Evolutionary conservation across 2,888 invertebrate genomes (phyloP).

Genomic region (Lymantria dispar): DNA sequence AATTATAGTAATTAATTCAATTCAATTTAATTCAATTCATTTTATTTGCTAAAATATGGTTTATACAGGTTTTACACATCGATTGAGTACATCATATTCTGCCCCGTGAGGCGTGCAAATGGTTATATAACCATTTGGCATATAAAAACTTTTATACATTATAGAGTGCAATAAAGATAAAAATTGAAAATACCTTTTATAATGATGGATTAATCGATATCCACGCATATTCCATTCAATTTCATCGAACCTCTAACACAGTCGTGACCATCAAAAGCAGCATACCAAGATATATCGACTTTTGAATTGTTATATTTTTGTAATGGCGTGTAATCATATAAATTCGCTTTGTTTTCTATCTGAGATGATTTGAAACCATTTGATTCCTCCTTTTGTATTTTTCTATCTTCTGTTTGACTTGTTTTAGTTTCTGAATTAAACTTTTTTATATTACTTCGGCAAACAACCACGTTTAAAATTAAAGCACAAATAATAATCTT

Average conservation of each 20-base stretch:
- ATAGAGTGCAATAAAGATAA: no score
- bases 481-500: conserved; percentile 1
- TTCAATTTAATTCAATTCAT: no score
- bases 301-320: no score
- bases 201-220: conserved; percentile 3
- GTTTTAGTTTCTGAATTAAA: not conserved
- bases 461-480: not conserved
- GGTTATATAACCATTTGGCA: no score
- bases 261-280: conserved; percentile 5
- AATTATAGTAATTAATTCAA: no score
- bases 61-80: no score
- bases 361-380: not conserved
- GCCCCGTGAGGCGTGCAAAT: no score
- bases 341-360: not conserved
- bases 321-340: not conserved
- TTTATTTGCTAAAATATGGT: no score
- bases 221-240: conserved; percentile 13
- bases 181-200: no score
- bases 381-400: not conserved
- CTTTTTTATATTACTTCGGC: not conserved
- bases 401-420: not conserved
- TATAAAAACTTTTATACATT: no score
- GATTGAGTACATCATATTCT: no score
- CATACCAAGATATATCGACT: not conserved
- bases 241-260: conserved; percentile 3